Base-by-base conservation (phyloP, 1,140 invertebrate genomes). In the Lordiphosa stackelbergi region DNA sequence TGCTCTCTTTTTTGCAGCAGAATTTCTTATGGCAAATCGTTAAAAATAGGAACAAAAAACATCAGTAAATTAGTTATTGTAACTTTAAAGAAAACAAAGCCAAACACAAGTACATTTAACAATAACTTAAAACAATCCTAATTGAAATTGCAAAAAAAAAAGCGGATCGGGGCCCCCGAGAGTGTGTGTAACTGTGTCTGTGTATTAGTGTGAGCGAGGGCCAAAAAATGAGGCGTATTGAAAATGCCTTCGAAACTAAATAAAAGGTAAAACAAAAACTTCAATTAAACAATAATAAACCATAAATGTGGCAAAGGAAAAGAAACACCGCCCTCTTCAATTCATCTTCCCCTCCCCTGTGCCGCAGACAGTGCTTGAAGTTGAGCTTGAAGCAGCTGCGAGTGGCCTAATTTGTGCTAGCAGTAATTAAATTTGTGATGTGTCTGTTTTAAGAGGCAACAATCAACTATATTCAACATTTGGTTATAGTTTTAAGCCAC, bases 221-320 rank as follows among this genome's bases (percentile, higher is more conserved):
- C 6, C 28, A 57, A 83, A 79, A 79, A 81, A 83, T 83, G 66
- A 83, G 75, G 75, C 75, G 75, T 81, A 81, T 68, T 70, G 72
- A 75, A 79, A 64, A 75, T 79, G 66, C 72, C 71, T 81, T 66
- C 70, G 70, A 74, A 74, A 57, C 55, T 65, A 46, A 69, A 52
- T 56, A 72, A 81, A 72, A 83, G 75, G 68, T 81, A 52, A 16
- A n/a, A 31, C 24, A 35, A 43, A 53, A 36, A 53, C 62, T 40
- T 31, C 6, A 46, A 53, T 51, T 53, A 31, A 6, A 35, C 12
- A 31, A 41, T 28, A 40, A 55, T 8, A 4, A 3, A 19, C 19
- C 19, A 19, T 19, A 19, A 19, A 19, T 19, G 19, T 19, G 19
- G 19, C 19, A 19, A 19, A 19, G 3, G 19, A 49, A 28, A 41